Percentiles rank a stretch among this genome's conserved stretches.
Evolutionary conservation across 2,888 invertebrate species (phyloP).

Genomic region (Rhamphomyia laevipes): DNA sequence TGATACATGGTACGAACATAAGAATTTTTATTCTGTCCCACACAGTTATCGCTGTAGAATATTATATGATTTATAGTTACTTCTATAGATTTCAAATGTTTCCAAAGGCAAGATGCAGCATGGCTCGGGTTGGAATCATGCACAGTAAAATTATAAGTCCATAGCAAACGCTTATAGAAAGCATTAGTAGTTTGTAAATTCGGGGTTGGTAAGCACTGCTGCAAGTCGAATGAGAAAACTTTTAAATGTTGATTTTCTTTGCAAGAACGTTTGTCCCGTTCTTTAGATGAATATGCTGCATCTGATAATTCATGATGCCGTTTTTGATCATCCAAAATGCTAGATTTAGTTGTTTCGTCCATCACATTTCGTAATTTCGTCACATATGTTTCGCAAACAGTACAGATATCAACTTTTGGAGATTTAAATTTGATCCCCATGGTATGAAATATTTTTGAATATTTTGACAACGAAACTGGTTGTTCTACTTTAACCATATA

Average conservation of each 20-base stretch:
- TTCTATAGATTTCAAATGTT: neutral
- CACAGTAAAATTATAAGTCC: neutral
- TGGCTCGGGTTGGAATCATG: neutral
- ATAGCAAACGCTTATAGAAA: neutral
- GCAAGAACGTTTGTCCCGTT: too few species aligned
- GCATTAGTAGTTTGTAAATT: neutral
- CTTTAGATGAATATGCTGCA: too few species aligned
- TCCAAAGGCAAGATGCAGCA: neutral
- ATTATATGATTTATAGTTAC: neutral
- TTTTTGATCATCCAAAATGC: too few species aligned
- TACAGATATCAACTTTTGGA: too few species aligned
- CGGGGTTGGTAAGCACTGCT: neutral
- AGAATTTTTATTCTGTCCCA: neutral
- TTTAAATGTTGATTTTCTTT: neutral
- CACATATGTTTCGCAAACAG: too few species aligned
- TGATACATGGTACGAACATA: neutral
- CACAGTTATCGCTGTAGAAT: neutral
- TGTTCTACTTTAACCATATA: too few species aligned
- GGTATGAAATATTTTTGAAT: too few species aligned
- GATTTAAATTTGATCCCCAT: too few species aligned
- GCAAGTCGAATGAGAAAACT: neutral
- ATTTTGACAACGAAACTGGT: too few species aligned
- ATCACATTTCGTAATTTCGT: too few species aligned
- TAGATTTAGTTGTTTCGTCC: too few species aligned
- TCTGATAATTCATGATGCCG: too few species aligned